Base-by-base conservation (phyloP, 2,113 vertebrate genomes). In the Procapra przewalskii region DNA sequence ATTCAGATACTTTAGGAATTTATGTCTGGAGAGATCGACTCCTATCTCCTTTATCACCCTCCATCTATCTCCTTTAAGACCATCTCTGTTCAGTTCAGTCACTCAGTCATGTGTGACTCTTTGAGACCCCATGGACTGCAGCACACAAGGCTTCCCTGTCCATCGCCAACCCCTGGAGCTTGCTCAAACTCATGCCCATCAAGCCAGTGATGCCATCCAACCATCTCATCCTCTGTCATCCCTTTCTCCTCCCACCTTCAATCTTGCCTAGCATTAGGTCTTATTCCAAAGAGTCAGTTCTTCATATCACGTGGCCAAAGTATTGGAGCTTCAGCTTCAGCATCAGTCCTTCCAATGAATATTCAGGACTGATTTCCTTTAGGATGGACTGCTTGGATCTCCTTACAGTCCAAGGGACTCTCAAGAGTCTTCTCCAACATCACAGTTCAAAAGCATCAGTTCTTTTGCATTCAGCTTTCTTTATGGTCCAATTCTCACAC, bases 281-380 rank as follows among this genome's bases (percentile, higher is more conserved):
- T 71, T 36, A 36, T 71, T 71, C n/a, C n/a, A 36, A 23, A 12
- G n/a, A 71, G 10, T 40, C n/a, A 71, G 10, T 71, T 71, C n/a
- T 23, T 40, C 1, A 0, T 19, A 71, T 40, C 19, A 40, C 2
- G 10, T 71, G 19, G 10, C n/a, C n/a, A 40, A 19, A 71, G n/a
- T 23, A 36, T 71, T 23, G n/a, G 19, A 71, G 67, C 19, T 71
- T 71, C 67, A 71, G 64, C 19, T 11, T 36, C n/a, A 71, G n/a
- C 67, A 40, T 23, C 67, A 64, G 10, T 40, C n/a, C n/a, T 71
- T 71, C 67, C 67, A 71, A 6, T 23, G 67, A 71, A 23, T 12
- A 23, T 12, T 23, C 62, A 64, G 62, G 62, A 64, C 62, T n/a
- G 7, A n/a, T 64, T 1, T n/a, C 67, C 67, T 40, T 40, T 71